Evolutionary conservation across 1,140 invertebrate genomes (phyloP).

Genomic region (Aphaenogaster floridana): DNA sequence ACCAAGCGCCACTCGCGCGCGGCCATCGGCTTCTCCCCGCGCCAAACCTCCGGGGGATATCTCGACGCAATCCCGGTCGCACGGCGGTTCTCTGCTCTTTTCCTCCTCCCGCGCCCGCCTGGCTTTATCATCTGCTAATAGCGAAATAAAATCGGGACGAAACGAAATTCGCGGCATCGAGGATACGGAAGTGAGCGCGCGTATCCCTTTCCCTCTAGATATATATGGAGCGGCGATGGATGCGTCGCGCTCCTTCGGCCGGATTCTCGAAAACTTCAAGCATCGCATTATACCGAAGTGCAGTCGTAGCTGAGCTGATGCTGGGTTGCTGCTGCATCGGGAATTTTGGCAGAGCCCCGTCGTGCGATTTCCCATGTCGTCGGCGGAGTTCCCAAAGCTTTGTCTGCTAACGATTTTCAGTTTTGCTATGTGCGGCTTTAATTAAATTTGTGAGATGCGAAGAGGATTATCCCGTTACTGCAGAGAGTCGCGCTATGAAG

Average conservation of each 20-base stretch:
- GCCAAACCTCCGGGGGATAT: constrained; percentile 1
- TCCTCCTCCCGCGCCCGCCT: not conserved
- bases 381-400: not conserved
- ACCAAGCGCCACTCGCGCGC: constrained; percentile 14
- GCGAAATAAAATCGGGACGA: constrained; percentile 73
- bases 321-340: constrained; percentile 42
- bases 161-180: constrained; percentile 15
- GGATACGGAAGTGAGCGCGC: not conserved
- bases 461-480: constrained; percentile 28
- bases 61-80: not conserved
- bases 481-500: not conserved
- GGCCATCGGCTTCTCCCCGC: constrained; percentile 38
- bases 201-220: not conserved
- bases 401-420: constrained; percentile 49
- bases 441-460: constrained; percentile 53
- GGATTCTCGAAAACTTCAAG: constrained; percentile 67
- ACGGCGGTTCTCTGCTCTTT: not conserved
- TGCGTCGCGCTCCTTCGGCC: constrained; percentile 5
- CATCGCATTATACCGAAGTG: constrained; percentile 73
- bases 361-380: not conserved
- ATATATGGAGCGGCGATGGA: not conserved
- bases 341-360: constrained; percentile 36
- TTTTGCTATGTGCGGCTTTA: constrained; percentile 39
- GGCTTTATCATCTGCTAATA: constrained; percentile 75
- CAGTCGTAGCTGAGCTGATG: constrained; percentile 21